These are phyloP conservation scores for Enteromius fasciolatus DNA, from an alignment of 2,797 vertebrate genomes.

Conservation along the genomic window DNA sequence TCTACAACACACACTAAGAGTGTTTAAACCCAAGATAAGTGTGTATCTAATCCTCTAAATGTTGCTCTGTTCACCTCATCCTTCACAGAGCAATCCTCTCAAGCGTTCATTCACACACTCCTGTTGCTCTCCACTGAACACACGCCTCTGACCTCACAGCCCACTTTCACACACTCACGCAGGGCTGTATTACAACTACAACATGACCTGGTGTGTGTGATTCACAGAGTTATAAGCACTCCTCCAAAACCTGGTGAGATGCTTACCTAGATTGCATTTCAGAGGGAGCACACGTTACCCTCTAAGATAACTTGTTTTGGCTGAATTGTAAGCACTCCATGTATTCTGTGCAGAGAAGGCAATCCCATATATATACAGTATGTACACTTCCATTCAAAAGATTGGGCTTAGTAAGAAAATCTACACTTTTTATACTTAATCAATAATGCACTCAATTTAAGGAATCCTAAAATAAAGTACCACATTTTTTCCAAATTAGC, in stretches of 20 bases:
- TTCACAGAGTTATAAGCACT: background rate
- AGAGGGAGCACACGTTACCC: background rate
- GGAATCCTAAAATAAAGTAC: background rate
- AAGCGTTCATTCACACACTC: slow-evolving; percentile 55
- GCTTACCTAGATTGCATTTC: background rate
- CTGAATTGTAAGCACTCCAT: background rate
- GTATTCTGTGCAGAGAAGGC: background rate
- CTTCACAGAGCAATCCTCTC: slow-evolving; percentile 35
- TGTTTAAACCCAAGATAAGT: slow-evolving; percentile 30
- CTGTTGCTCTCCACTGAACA: slow-evolving; percentile 47
- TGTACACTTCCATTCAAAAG: background rate
- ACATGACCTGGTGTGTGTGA: slow-evolving; percentile 27
- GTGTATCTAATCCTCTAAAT: slow-evolving; percentile 37
- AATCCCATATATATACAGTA: background rate
- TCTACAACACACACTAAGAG: slow-evolving; percentile 34
- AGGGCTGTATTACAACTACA: slow-evolving; percentile 44
- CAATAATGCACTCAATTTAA: background rate
- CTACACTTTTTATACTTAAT: background rate
- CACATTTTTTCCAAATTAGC: background rate
- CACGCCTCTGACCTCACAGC: slow-evolving; percentile 42
- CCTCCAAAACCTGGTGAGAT: background rate
- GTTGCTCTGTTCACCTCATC: slow-evolving; percentile 40
- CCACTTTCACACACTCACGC: slow-evolving; percentile 46
- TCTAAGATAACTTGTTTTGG: background rate
- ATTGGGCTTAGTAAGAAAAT: background rate